Base-by-base conservation (phyloP, 1,140 invertebrate genomes). In the Meloidogyne floridensis region DNA sequence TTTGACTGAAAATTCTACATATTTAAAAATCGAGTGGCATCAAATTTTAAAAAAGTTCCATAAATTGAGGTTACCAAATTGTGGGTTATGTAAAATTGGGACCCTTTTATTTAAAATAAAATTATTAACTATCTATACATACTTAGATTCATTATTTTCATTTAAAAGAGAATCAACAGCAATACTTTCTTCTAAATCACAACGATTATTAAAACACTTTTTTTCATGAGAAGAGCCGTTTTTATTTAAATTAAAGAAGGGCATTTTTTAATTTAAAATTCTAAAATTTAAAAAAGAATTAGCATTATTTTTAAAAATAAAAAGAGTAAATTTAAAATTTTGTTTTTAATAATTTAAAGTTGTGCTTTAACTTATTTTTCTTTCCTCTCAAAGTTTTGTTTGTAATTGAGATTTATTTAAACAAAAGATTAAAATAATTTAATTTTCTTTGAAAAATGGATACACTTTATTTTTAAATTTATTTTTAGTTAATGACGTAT, bases 101-200 rank as follows among this genome's bases (percentile, higher is more conserved):
- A 32, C 32, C 32, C 32, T 32, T 32, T 32, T 32, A 32, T 32
- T 32, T 32, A n/a, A 7, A n/a, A 65, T n/a, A 65, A 65, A n/a
- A 7, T 4, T n/a, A n/a, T n/a, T n/a, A 32, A 32, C 32, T 32
- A 32, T 32, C 32, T 32, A 32, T n/a, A 65, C 6, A n/a, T 65
- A 65, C 59, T 65, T 65, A n/a, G 59, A 65, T 65, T 65, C 59
- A n/a, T 65, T 65, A 65, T 65, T 65, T 65, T 65, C 59, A 65
- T 65, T 18, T 65, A 65, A 65, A 65, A 65, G 15, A n/a, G 59
- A 65, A 65, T 65, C 59, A n/a, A 15, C 15, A 65, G 3, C 15
- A 65, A 65, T 65, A 65, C 3, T 65, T 65, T 65, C 59, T 18
- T 65, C 59, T 7, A 65, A 6, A 65, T 6, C 6, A 65, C 59